phyloP scores from a whole-genome alignment of 1,140 invertebrate genomes.

The Onthophagus taurus region DNA sequence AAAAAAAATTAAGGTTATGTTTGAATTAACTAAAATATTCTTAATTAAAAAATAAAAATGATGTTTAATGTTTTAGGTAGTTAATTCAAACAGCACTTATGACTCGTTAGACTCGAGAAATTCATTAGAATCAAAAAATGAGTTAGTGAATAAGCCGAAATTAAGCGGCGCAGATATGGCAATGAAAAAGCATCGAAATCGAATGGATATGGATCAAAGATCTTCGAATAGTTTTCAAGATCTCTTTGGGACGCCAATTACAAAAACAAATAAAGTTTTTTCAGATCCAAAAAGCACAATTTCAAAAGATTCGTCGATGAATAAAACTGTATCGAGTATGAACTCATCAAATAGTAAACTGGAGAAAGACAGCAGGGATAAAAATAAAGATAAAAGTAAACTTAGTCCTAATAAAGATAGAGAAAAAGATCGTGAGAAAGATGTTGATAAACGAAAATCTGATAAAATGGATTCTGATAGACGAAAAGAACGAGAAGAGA shows the following conservation, averaged over 20 bases:
- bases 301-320: constrained; percentile 25
- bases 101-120: constrained; percentile 19
- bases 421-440: constrained; percentile 33
- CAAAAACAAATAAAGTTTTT: constrained; percentile 55
- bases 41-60: too few species aligned
- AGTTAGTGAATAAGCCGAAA: constrained; percentile 60
- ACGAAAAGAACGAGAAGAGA: constrained; percentile 49
- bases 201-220: constrained; percentile 47
- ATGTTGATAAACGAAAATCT: constrained; percentile 45
- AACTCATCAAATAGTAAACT: constrained; percentile 24
- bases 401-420: constrained; percentile 45
- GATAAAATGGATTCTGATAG: constrained; percentile 48
- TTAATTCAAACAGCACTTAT: constrained; percentile 19
- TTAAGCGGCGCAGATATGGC: constrained; percentile 43
- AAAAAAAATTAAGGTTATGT: too few species aligned
- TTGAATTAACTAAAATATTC: too few species aligned
- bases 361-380: constrained; percentile 47
- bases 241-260: constrained; percentile 71
- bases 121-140: constrained; percentile 30
- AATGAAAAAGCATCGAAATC: constrained; percentile 54
- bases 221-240: constrained; percentile 58
- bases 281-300: constrained; percentile 50
- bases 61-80: constrained; percentile 26
- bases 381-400: constrained; percentile 45
- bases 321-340: constrained; percentile 22